Conservation (phyloP, 2,113 vertebrate species). For the Dipodomys stephensi region DNA sequence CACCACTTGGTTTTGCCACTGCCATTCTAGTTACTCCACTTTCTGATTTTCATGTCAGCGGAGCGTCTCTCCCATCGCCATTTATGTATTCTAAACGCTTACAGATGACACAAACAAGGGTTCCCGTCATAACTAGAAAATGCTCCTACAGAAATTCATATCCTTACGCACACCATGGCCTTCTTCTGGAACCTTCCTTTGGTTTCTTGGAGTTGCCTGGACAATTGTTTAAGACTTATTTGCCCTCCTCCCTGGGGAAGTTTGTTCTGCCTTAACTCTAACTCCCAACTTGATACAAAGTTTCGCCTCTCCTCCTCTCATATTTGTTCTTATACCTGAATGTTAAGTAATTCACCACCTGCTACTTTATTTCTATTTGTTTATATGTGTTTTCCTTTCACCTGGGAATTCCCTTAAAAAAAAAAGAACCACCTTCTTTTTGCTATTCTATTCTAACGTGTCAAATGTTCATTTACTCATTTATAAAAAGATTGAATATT, state of each 20-base stretch:
- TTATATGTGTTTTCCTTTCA: neutral
- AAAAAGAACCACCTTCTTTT: neutral
- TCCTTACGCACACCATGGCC: neutral
- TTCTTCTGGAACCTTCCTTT: neutral
- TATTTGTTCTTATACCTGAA: neutral
- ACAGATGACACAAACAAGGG: neutral
- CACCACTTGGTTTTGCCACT: too few relatives aligned
- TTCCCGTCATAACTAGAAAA: neutral
- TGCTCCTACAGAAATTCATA: neutral
- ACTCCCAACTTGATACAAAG: neutral
- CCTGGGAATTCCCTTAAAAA: neutral
- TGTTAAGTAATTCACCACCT: neutral
- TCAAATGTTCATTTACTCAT: constrained; percentile 6
- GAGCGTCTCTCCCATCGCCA: neutral
- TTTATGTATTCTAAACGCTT: neutral
- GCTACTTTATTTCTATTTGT: neutral
- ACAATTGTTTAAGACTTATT: neutral
- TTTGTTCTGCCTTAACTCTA: neutral
- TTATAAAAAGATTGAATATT: neutral
- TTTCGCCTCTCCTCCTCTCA: neutral
- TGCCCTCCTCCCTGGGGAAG: neutral
- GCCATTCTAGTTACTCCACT: neutral
- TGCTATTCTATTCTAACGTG: neutral
- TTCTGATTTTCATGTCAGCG: neutral
- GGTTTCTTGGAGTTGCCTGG: neutral